Evolutionary conservation across 2,113 vertebrate genomes (phyloP).

Genomic region (Otolemur garnettii): DNA sequence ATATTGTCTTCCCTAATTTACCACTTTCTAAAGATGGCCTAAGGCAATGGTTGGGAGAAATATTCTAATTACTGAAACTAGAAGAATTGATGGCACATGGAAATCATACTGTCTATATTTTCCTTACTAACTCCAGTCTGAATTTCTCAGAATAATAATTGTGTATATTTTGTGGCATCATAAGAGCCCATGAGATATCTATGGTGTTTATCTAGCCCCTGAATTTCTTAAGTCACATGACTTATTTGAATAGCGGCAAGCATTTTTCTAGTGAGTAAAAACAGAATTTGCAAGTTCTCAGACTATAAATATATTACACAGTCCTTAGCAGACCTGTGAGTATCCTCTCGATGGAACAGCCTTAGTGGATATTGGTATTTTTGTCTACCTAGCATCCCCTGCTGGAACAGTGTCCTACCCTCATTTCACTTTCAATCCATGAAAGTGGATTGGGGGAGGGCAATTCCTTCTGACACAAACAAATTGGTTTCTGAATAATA

Average conservation of each 20-base stretch:
- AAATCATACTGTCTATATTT: neutral
- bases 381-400: neutral
- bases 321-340: neutral
- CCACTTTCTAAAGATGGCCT: neutral
- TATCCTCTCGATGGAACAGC: neutral
- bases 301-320: neutral
- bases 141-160: neutral
- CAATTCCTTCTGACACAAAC: neutral
- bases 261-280: neutral
- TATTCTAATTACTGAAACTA: neutral
- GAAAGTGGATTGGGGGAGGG: neutral
- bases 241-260: neutral
- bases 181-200: neutral
- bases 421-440: neutral
- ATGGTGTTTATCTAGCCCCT: neutral
- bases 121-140: neutral
- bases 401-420: neutral
- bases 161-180: neutral
- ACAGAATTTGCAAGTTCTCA: neutral
- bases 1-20: conserved; percentile 3
- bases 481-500: neutral
- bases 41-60: neutral
- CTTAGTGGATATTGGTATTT: neutral
- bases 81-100: neutral
- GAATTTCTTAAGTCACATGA: neutral